Percentiles rank a stretch among this genome's conserved stretches.
Conservation (phyloP, 2,888 invertebrate genomes). For the Priocnemis perturbator region DNA sequence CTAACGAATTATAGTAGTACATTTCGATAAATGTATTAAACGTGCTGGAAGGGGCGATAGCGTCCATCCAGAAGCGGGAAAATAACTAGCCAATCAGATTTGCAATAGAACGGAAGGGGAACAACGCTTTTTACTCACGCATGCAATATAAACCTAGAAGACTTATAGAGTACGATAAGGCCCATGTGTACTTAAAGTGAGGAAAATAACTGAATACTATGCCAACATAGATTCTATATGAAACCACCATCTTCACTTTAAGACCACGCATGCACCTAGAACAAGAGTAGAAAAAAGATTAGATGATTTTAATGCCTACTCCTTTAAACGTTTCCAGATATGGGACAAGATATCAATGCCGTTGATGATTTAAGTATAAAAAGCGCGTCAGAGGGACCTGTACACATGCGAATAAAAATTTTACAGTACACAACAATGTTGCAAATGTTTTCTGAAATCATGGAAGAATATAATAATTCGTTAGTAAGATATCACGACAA, state of each 20-base stretch:
- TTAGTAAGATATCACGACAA: slow-evolving; percentile 77
- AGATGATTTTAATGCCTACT: background rate
- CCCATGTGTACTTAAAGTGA: too few species aligned
- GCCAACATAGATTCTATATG: too few species aligned
- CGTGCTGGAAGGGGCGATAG: slow-evolving; percentile 12
- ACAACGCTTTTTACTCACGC: background rate
- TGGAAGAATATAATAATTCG: slow-evolving; percentile 77
- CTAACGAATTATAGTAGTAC: slow-evolving; percentile 24
- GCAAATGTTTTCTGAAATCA: slow-evolving; percentile 76
- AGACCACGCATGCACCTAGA: too few species aligned
- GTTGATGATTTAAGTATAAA: slow-evolving; percentile 58
- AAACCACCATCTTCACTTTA: too few species aligned
- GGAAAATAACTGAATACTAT: too few species aligned
- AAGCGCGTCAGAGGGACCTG: slow-evolving; percentile 59
- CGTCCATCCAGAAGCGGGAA: slow-evolving; percentile 49
- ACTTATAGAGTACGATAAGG: too few species aligned
- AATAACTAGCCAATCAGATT: slow-evolving; percentile 39
- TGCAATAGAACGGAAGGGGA: background rate
- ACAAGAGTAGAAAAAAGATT: too few species aligned
- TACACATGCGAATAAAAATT: slow-evolving; percentile 75
- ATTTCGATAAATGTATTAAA: slow-evolving; percentile 36
- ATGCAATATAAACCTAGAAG: too few species aligned
- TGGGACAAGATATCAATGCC: slow-evolving; percentile 61
- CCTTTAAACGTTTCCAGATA: slow-evolving; percentile 55
- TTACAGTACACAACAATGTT: slow-evolving; percentile 76